Evolutionary conservation across 2,797 vertebrate genomes (phyloP).

Genomic region (Remorina albescens): DNA sequence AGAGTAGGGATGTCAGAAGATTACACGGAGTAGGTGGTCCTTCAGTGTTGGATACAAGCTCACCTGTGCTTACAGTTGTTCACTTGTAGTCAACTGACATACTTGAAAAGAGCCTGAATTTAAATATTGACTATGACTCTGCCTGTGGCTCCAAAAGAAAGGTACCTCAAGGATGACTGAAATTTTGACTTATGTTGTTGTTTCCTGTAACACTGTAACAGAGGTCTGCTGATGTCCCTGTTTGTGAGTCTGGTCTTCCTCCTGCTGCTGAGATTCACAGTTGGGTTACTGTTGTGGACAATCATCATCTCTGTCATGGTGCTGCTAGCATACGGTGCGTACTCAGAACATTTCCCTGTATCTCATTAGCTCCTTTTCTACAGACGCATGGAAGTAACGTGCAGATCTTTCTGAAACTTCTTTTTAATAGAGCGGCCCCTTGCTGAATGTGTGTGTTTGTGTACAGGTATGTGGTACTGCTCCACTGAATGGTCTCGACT

Average conservation of each 20-base stretch:
- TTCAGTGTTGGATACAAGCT: no score
- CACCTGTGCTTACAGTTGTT: no score
- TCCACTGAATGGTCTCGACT: conserved; percentile 84
- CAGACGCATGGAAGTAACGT: no score
- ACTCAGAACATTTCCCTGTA: not conserved
- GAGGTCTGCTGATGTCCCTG: conserved; percentile 90
- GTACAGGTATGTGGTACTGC: conserved; percentile 90
- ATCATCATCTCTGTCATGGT: conserved; percentile 88
- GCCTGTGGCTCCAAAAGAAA: no score
- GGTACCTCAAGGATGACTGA: not conserved
- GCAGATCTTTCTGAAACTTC: not conserved
- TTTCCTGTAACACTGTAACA: conserved; percentile 53
- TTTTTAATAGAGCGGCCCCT: not conserved
- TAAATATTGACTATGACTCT: not conserved
- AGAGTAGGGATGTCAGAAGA: no score
- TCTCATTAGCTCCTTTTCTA: not conserved
- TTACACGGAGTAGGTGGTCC: no score
- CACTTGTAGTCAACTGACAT: no score
- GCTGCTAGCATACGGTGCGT: conserved; percentile 90
- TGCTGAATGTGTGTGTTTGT: not conserved
- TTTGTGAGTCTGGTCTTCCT: conserved; percentile 90
- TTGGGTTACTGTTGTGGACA: conserved; percentile 90
- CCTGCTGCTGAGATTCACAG: conserved; percentile 90
- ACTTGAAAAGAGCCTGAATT: no score
- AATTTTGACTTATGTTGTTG: not conserved